Base-by-base conservation (phyloP, 2,113 vertebrate genomes). In the Platanista minor region DNA sequence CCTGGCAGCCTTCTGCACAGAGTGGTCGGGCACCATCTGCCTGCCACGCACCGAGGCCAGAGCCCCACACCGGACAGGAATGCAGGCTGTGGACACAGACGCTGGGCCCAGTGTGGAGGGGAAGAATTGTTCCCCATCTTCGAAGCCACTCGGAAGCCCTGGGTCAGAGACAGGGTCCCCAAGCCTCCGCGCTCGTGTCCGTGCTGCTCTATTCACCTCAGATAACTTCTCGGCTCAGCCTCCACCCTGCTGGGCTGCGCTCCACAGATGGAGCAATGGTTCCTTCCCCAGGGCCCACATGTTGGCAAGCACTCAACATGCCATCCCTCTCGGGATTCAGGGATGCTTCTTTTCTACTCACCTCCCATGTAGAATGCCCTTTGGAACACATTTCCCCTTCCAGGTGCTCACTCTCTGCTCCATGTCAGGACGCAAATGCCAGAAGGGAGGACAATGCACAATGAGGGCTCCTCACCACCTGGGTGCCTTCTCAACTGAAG, bases 241-340 rank as follows among this genome's bases (percentile, higher is more conserved):
- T 80, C 39, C 72, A 46, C 20, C 62, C 36, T 7, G 6, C 41
- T 25, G 69, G 59, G 46, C 54, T 12, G 31, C 1, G 14, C 33
- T 33, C n/a, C 29, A 2, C 17, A 12, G n/a, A 7, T 25, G 41
- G 62, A 36, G 54, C 36, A 33, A 5, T n/a, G 17, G 0, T 17
- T 6, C 64, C 86, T 49, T 77, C 72, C 97, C 67, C 4, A 4
- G 93, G 75, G 90, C 89, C 71, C 41, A 11, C 86, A 46, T 77
- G 90, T 96, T 43, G 7, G 74, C 46, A 2, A 23, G 18, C 11
- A 2, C 6, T 77, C 67, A 3, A 25, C 41, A 13, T n/a, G 20
- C 33, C 11, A 0, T 0, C 17, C 25, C 29, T 2, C 49, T 39
- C 3, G 0, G 7, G 64, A 25, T 15, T 3, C 12, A 33, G 41